Evolutionary conservation across 2,113 vertebrate species (phyloP).

Genomic region (Melanerpes aurifrons): DNA sequence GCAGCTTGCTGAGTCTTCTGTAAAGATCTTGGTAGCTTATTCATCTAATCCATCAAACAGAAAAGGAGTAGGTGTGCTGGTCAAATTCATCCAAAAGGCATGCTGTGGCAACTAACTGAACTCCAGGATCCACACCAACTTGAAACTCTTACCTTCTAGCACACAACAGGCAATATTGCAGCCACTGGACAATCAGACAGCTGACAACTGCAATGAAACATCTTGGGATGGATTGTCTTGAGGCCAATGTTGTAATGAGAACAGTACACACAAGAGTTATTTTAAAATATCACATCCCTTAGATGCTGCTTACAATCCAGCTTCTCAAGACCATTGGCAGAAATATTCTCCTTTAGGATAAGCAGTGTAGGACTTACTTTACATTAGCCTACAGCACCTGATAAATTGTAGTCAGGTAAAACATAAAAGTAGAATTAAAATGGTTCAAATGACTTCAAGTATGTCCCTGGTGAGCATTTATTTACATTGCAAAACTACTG

Average conservation of each 20-base stretch:
- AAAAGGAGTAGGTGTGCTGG: background rate
- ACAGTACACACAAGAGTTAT: background rate
- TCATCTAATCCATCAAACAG: background rate
- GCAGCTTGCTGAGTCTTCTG: background rate
- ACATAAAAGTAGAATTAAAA: constrained; percentile 2
- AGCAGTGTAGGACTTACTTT: background rate
- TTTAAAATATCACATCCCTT: background rate
- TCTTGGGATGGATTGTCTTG: background rate
- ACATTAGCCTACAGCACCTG: background rate
- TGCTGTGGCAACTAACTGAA: background rate
- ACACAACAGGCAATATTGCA: background rate
- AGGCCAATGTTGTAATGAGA: background rate
- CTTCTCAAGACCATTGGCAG: background rate
- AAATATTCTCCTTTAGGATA: background rate
- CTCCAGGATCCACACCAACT: background rate
- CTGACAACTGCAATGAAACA: background rate
- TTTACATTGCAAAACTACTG: background rate
- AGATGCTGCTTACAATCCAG: background rate
- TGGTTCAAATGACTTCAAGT: background rate
- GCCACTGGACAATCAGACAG: background rate
- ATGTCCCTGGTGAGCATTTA: background rate
- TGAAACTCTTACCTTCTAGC: background rate
- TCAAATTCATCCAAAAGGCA: background rate
- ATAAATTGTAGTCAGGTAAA: background rate
- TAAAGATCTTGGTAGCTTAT: background rate